These are phyloP conservation scores for Podilymbus podiceps DNA, from an alignment of 2,113 vertebrate species.

Conservation along the genomic window DNA sequence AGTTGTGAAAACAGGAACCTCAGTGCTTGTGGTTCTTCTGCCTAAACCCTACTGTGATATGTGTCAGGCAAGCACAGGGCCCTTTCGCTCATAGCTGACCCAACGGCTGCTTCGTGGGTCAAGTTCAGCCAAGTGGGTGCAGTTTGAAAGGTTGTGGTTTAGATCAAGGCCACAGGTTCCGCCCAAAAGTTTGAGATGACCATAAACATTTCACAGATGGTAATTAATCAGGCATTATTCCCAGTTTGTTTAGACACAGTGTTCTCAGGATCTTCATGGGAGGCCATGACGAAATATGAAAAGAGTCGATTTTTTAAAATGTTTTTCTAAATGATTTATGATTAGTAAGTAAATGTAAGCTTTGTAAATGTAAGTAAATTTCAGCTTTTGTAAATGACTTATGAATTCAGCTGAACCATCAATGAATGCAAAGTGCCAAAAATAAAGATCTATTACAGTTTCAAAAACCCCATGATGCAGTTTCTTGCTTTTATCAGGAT, in stretches of 20 bases:
- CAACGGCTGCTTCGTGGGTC: not conserved
- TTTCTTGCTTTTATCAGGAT: not conserved
- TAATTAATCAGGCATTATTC: not conserved
- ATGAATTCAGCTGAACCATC: too few relatives aligned
- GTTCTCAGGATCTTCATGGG: too few relatives aligned
- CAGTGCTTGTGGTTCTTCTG: not conserved
- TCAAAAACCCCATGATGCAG: fast-evolving
- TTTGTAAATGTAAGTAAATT: too few relatives aligned
- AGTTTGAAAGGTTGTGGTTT: not conserved
- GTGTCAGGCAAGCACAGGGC: not conserved
- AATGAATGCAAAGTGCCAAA: not conserved
- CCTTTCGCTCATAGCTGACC: not conserved
- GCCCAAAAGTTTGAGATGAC: not conserved
- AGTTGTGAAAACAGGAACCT: not conserved
- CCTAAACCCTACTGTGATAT: not conserved
- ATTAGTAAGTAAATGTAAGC: too few relatives aligned
- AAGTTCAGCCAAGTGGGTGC: not conserved
- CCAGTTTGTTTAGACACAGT: not conserved
- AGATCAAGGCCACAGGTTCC: not conserved
- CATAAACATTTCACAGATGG: not conserved
- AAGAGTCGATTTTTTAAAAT: not conserved
- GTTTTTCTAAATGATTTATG: not conserved
- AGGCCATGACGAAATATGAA: not conserved
- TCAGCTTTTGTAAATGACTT: not conserved
- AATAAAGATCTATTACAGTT: not conserved